Percentiles rank a stretch among this genome's conserved stretches.
Conservation (phyloP, 1,140 invertebrate species). For the Spodoptera litura region DNA sequence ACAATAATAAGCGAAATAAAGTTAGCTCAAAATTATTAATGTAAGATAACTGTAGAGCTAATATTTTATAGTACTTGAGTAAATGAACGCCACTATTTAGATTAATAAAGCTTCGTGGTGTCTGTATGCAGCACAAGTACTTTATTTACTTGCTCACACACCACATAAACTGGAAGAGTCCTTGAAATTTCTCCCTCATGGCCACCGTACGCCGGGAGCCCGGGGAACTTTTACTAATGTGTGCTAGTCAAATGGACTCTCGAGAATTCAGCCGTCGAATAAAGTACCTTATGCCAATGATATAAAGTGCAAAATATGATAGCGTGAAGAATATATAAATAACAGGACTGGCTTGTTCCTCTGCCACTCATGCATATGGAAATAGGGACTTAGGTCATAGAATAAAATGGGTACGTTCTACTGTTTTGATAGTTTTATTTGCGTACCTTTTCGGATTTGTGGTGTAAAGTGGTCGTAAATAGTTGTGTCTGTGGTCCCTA, state of each 20-base stretch:
- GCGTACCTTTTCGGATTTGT: slow-evolving; percentile 52
- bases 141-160: slow-evolving; percentile 26
- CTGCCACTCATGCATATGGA: slow-evolving; percentile 80
- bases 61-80: too few species aligned
- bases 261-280: slow-evolving; percentile 66
- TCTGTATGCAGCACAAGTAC: slow-evolving; percentile 10
- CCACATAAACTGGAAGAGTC: slow-evolving; percentile 39
- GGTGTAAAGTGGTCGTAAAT: slow-evolving; percentile 46
- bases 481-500: slow-evolving; percentile 23
- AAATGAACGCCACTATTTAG: background rate
- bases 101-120: slow-evolving; percentile 29
- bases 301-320: slow-evolving; percentile 64
- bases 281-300: slow-evolving; percentile 61
- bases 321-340: slow-evolving; percentile 54
- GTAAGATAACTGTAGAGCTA: too few species aligned
- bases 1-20: too few species aligned
- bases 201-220: slow-evolving; percentile 63
- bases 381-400: slow-evolving; percentile 79
- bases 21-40: too few species aligned
- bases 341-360: slow-evolving; percentile 55
- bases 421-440: slow-evolving; percentile 64
- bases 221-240: slow-evolving; percentile 83
- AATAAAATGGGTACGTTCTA: slow-evolving; percentile 65
- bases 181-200: slow-evolving; percentile 52
- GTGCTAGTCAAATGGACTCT: slow-evolving; percentile 83